These are phyloP conservation scores for Tolmerus cingulatus DNA, from an alignment of 2,888 invertebrate genomes.

Conservation along the genomic window DNA sequence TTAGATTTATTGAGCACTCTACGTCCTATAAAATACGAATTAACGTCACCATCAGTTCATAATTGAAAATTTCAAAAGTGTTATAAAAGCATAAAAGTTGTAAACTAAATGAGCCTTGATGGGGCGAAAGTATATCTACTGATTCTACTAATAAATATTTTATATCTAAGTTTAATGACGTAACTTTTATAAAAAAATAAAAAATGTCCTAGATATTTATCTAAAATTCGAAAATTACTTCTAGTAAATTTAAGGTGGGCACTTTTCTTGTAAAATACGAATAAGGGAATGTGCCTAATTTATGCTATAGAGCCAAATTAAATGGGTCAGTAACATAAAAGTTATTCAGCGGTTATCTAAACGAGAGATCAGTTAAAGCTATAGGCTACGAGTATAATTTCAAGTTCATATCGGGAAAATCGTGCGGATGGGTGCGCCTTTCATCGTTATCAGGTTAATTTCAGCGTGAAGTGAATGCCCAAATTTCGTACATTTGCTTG, in stretches of 20 bases:
- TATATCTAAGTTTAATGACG: neutral
- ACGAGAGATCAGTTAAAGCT: neutral
- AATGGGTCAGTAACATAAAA: neutral
- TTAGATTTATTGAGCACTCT: neutral
- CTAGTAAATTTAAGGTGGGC: neutral
- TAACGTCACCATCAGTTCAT: neutral
- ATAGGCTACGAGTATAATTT: neutral
- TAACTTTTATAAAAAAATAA: neutral
- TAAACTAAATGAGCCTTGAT: neutral
- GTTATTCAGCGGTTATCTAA: neutral
- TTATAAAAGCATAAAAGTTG: too few species aligned
- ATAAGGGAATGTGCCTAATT: neutral
- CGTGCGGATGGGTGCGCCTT: neutral
- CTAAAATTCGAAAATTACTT: neutral
- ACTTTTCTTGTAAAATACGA: neutral
- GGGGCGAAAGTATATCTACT: neutral
- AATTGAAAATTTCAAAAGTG: neutral
- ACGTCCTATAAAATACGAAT: neutral
- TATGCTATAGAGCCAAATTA: neutral
- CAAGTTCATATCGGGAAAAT: neutral
- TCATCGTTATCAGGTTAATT: neutral
- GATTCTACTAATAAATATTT: neutral
- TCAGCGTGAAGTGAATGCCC: neutral
- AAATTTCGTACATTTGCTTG: neutral
- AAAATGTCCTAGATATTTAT: neutral